Percentiles rank a stretch among this genome's conserved stretches.
phyloP scores from a whole-genome alignment of 2,888 invertebrate species.

The Hipparchia semele region DNA sequence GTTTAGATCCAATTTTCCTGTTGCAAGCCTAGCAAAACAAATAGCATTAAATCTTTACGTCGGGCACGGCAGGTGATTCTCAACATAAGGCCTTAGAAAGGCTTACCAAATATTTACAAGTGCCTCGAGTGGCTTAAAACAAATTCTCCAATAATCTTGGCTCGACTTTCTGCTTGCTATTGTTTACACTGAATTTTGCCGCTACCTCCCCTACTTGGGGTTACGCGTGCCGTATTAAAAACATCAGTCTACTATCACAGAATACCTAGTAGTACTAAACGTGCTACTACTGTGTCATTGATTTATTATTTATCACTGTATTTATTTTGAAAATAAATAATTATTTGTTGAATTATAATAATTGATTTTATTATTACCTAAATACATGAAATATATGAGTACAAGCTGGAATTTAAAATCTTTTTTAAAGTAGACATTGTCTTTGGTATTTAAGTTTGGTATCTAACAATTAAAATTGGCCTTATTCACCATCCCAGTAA shows the following conservation, averaged over 20 bases:
- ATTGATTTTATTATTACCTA: no score
- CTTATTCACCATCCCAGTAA: no score
- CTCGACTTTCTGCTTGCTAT: slow-evolving; percentile 69
- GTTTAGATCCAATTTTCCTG: slow-evolving; percentile 38
- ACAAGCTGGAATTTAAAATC: no score
- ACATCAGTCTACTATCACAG: neutral
- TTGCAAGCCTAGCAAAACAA: slow-evolving; percentile 51
- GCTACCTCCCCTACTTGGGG: slow-evolving; percentile 55
- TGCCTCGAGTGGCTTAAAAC: slow-evolving; percentile 79
- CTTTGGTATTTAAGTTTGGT: no score
- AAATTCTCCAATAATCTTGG: slow-evolving; percentile 80
- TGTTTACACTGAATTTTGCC: slow-evolving; percentile 76
- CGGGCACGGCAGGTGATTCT: slow-evolving; percentile 63
- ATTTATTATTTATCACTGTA: no score
- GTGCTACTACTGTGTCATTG: no score
- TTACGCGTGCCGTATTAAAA: slow-evolving; percentile 34
- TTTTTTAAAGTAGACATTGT: no score
- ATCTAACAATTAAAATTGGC: no score
- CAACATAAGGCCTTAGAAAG: slow-evolving; percentile 63
- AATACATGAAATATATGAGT: no score
- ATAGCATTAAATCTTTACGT: slow-evolving; percentile 64
- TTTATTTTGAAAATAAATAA: no score
- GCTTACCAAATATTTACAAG: slow-evolving; percentile 80
- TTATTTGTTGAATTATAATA: no score
- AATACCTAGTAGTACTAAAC: neutral